These are phyloP conservation scores for Pseudomyrmex cubaensis DNA, from an alignment of 1,140 invertebrate genomes.

Conservation along the genomic window DNA sequence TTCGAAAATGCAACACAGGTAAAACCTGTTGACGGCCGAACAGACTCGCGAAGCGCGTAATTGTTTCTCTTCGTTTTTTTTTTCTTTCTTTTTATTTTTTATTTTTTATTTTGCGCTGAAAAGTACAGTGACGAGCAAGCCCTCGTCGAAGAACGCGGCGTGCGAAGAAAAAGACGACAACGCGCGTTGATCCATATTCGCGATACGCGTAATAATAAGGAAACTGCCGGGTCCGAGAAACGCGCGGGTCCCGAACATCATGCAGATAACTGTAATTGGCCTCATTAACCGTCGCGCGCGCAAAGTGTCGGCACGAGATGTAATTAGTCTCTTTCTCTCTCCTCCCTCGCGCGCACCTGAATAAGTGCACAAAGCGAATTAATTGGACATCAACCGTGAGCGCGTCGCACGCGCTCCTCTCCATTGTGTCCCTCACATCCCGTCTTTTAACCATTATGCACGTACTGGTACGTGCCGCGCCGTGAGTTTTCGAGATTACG, in stretches of 20 bases:
- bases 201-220: slow-evolving; percentile 5
- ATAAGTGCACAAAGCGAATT: slow-evolving; percentile 32
- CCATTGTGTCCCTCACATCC: slow-evolving; percentile 21
- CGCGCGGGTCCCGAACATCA: too few relatives aligned
- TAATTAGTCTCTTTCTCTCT: background rate
- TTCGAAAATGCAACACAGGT: slow-evolving; percentile 23
- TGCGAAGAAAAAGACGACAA: background rate
- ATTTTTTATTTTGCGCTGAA: background rate
- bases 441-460: slow-evolving; percentile 12
- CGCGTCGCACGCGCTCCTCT: background rate
- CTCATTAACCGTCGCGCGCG: slow-evolving; percentile 9
- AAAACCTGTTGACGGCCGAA: slow-evolving; percentile 28
- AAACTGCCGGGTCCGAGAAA: too few relatives aligned
- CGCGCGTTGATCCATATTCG: background rate
- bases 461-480: slow-evolving; percentile 25
- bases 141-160: background rate
- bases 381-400: slow-evolving; percentile 8
- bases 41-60: slow-evolving; percentile 13
- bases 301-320: slow-evolving; percentile 2
- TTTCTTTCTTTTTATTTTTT: too few relatives aligned
- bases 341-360: background rate
- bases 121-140: slow-evolving; percentile 28
- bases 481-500: slow-evolving; percentile 42
- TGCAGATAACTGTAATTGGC: background rate
- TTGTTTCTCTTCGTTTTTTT: background rate